A percentile compares a stretch with the other conserved stretches of the same genome.
Conservation (phyloP, 2,113 vertebrate genomes). For the Poeciliopsis turrubarensis region DNA sequence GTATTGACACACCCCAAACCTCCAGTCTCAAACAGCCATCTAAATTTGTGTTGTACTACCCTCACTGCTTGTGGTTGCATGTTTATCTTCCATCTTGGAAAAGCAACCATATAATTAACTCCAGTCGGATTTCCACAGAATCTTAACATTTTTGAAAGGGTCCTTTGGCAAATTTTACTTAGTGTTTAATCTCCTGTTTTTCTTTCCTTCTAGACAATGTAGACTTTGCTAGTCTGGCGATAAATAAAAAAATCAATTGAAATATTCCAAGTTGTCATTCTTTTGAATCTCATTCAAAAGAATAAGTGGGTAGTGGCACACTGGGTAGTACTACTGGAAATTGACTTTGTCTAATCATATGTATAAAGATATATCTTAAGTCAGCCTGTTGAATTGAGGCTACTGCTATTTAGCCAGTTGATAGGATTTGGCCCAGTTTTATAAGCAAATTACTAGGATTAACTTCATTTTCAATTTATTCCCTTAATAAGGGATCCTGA, state of each 20-base stretch:
- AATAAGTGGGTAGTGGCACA: conserved; percentile 17
- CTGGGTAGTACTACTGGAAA: conserved; percentile 8
- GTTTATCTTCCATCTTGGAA: conserved; percentile 25
- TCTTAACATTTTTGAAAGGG: not conserved
- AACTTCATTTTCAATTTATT: conserved; percentile 56
- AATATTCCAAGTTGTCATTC: not conserved
- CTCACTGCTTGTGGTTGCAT: conserved; percentile 32
- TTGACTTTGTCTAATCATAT: conserved; percentile 8
- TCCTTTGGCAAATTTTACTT: not conserved
- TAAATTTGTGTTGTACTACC: conserved; percentile 28
- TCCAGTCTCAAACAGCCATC: conserved; percentile 31
- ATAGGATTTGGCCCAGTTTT: conserved; percentile 46
- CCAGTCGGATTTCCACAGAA: not conserved
- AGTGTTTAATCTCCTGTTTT: not conserved
- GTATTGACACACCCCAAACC: conserved; percentile 36
- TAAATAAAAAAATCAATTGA: not conserved
- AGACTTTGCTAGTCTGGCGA: not conserved
- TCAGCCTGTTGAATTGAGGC: conserved; percentile 19
- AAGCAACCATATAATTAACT: conserved; percentile 38
- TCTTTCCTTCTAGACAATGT: not conserved
- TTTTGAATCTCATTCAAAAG: conserved; percentile 5
- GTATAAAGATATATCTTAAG: conserved; percentile 9
- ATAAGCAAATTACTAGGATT: conserved; percentile 50
- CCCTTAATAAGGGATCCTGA: conserved; percentile 6
- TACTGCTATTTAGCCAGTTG: conserved; percentile 26